Percentiles rank a stretch among this genome's conserved stretches.
Evolutionary conservation across 2,888 invertebrate genomes (phyloP).

Genomic region (Drosophila prostipennis): DNA sequence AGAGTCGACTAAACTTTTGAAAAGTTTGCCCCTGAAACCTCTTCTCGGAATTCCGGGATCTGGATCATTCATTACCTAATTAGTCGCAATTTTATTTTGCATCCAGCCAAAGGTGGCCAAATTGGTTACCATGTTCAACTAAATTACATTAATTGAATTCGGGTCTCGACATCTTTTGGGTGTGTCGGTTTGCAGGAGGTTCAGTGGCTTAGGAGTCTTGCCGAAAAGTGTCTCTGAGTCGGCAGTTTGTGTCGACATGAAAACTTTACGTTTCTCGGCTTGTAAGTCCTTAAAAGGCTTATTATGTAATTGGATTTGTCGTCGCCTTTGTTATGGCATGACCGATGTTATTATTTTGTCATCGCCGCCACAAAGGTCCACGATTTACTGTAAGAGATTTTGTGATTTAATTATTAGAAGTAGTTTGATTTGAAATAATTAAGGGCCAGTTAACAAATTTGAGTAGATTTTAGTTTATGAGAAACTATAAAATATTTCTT

Average conservation of each 20-base stretch:
- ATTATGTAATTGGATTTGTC: conserved; percentile 57
- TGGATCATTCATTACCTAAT: conserved; percentile 45
- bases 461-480: no score
- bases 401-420: background rate
- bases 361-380: conserved; percentile 12
- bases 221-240: conserved; percentile 40
- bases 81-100: conserved; percentile 33
- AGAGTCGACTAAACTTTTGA: conserved; percentile 5
- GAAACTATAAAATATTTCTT: no score
- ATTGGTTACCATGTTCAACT: conserved; percentile 46
- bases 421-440: no score
- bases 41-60: conserved; percentile 2
- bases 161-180: conserved; percentile 17
- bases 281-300: conserved; percentile 35
- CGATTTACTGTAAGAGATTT: background rate
- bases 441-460: no score
- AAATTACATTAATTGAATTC: conserved; percentile 67
- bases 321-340: conserved; percentile 22
- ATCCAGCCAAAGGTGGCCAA: conserved; percentile 56
- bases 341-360: conserved; percentile 23
- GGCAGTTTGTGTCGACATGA: conserved; percentile 46
- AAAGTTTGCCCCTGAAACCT: conserved; percentile 6
- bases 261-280: conserved; percentile 43
- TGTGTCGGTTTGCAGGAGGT: conserved; percentile 7
- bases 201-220: background rate